phyloP scores from a whole-genome alignment of 2,888 invertebrate genomes.

The Notodromas monacha region DNA sequence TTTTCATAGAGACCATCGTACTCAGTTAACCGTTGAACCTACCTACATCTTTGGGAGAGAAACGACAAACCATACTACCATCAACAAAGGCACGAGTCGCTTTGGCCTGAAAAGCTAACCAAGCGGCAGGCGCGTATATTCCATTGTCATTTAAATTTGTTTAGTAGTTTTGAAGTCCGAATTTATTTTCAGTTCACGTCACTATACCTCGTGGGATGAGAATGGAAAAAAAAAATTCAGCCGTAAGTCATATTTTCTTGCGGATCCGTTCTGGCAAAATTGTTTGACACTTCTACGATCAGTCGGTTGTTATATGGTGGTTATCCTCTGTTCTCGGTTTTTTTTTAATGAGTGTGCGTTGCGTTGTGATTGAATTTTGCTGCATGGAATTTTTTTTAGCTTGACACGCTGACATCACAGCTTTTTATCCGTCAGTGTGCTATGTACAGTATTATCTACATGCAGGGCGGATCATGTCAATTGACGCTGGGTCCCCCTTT shows the following conservation, averaged over 20 bases:
- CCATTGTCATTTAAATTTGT: conserved; percentile 18
- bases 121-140: conserved; percentile 45
- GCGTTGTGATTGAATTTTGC: too few relatives aligned
- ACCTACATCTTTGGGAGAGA: conserved; percentile 54
- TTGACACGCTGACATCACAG: too few relatives aligned
- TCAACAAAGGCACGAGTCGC: conserved; percentile 79
- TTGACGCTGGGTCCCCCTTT: too few relatives aligned
- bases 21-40: conserved; percentile 31
- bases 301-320: neutral
- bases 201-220: too few relatives aligned
- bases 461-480: too few relatives aligned
- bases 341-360: too few relatives aligned
- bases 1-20: conserved; percentile 25
- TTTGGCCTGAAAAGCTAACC: conserved; percentile 54
- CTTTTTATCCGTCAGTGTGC: too few relatives aligned
- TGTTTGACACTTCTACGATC: neutral
- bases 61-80: conserved; percentile 40
- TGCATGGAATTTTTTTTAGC: too few relatives aligned
- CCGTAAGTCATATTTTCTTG: too few relatives aligned
- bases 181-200: neutral
- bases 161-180: neutral
- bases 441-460: too few relatives aligned
- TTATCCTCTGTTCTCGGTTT: neutral
- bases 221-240: too few relatives aligned
- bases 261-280: too few relatives aligned